These are phyloP conservation scores for Triplophysa bombifrons DNA, from an alignment of 2,797 vertebrate genomes.

Conservation along the genomic window DNA sequence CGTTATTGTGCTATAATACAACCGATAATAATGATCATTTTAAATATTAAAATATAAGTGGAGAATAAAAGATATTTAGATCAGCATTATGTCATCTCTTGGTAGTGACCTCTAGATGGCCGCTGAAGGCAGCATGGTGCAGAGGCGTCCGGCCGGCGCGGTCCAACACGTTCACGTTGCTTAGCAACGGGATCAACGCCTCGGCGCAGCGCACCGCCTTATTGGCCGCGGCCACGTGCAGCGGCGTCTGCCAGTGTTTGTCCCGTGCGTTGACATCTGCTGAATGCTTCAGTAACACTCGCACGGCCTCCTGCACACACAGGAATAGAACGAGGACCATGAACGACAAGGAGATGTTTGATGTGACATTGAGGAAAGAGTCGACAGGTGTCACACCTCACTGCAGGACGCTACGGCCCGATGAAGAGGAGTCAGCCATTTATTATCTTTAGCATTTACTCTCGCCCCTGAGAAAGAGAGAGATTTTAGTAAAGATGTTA, in stretches of 20 bases:
- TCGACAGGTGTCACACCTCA: slow-evolving; percentile 80
- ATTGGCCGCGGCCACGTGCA: slow-evolving; percentile 95
- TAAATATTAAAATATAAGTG: no score
- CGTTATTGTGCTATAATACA: background rate
- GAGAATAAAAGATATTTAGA: no score
- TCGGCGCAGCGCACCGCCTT: slow-evolving; percentile 96
- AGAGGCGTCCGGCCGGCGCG: slow-evolving; percentile 92
- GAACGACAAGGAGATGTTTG: background rate
- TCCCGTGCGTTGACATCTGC: slow-evolving; percentile 97
- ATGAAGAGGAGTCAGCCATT: slow-evolving; percentile 99
- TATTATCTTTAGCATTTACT: slow-evolving; percentile 99
- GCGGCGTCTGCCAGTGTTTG: slow-evolving; percentile 98
- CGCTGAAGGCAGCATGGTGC: slow-evolving; percentile 97
- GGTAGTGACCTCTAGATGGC: slow-evolving; percentile 88
- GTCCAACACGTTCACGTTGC: slow-evolving; percentile 97
- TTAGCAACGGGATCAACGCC: slow-evolving; percentile 92
- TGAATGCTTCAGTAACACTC: slow-evolving; percentile 96
- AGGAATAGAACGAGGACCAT: background rate
- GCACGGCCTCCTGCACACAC: slow-evolving; percentile 88
- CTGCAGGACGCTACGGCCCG: slow-evolving; percentile 97
- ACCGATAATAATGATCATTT: background rate
- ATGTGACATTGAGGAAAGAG: background rate
- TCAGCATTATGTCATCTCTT: no score
- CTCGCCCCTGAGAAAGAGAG: slow-evolving; percentile 84
- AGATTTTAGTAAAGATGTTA: background rate